Evolutionary conservation across 2,113 vertebrate species (phyloP), one percentile per base, ranked within the genome.

Genomic region (Brevimyrus niger): DNA sequence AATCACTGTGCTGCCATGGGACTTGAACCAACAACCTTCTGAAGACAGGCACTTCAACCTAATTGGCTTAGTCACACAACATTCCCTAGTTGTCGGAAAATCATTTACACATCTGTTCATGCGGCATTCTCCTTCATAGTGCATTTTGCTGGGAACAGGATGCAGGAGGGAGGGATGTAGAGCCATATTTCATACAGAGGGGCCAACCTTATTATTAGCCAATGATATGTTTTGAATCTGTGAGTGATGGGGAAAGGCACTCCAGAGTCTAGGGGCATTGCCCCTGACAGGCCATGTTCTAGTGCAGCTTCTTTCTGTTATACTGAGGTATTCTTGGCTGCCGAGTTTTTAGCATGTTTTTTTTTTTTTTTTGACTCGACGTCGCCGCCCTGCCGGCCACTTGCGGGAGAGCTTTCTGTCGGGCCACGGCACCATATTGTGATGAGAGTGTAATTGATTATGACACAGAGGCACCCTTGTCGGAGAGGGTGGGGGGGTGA

Each of bases 361-460:
- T 19, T 21, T 46, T 46, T 1, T 46, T 55, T 55, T 55, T 58
- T 58, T 58, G 7, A n/a, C 55, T 61, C 55, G 1, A 21, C 2
- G 38, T 44, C 42, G 6, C 17, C 19, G 35, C 7, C 42, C 35
- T 84, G 46, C 23, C 82, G 19, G 84, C 46, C 11, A n/a, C 27
- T 50, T 86, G 46, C 23, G 1, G 84, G 15, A 55, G 31, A 53
- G 6, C 13, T 87, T 38, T 87, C 85, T 10, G 47, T 31, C 15
- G 27, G 47, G 48, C 23, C 13, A 4, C 3, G 46, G 23, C n/a
- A 47, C 23, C 15, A 55, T 53, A 89, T 65, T 90, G 90, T 87
- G 73, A 27, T 55, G 91, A 87, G 87, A 89, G 91, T 89, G 69
- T 91, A 92, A 95, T 94, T 89, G 92, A 95, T 95, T 95, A 94